Evolutionary conservation across 23 tunicate species (phyloP).

Genomic region (Botrylloides violaceus): DNA sequence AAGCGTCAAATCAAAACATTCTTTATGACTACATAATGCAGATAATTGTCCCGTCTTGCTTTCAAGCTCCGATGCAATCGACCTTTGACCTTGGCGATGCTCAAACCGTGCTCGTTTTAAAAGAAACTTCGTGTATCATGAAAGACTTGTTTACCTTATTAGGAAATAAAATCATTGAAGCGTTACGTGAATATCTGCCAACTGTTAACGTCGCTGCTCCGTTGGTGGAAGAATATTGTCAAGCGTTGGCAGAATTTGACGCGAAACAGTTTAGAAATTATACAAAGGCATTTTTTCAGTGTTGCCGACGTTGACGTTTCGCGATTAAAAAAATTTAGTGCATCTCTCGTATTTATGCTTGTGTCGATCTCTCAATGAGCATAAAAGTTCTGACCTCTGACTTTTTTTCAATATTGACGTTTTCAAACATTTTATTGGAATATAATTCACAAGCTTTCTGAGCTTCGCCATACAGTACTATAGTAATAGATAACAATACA

Average conservation of each 20-base stretch:
- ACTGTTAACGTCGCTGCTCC: not conserved
- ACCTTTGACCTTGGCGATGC: conserved; percentile 86
- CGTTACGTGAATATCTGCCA: conserved; percentile 19
- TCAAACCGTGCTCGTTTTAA: conserved; percentile 79
- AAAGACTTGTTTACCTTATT: conserved; percentile 32
- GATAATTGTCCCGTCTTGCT: conserved; percentile 69
- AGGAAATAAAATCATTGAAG: conserved; percentile 16
- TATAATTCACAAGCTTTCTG: too few species aligned
- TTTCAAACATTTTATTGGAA: too few species aligned
- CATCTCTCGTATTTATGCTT: too few species aligned
- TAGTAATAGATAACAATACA: too few species aligned
- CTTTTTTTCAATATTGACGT: too few species aligned
- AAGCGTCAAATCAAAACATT: not conserved
- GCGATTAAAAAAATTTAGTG: too few species aligned
- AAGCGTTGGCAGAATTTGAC: conserved; percentile 29
- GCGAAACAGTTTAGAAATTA: conserved; percentile 17
- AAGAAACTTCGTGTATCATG: conserved; percentile 59
- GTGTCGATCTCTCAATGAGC: too few species aligned
- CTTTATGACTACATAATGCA: conserved; percentile 16
- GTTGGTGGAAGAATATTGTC: conserved; percentile 30
- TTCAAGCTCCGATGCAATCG: conserved; percentile 62
- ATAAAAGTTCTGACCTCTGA: too few species aligned
- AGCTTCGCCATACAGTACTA: too few species aligned
- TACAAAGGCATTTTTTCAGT: conserved; percentile 20
- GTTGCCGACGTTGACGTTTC: conserved; percentile 9